phyloP scores from a whole-genome alignment of 2,888 invertebrate species.

The Yponomeuta cagnagella region DNA sequence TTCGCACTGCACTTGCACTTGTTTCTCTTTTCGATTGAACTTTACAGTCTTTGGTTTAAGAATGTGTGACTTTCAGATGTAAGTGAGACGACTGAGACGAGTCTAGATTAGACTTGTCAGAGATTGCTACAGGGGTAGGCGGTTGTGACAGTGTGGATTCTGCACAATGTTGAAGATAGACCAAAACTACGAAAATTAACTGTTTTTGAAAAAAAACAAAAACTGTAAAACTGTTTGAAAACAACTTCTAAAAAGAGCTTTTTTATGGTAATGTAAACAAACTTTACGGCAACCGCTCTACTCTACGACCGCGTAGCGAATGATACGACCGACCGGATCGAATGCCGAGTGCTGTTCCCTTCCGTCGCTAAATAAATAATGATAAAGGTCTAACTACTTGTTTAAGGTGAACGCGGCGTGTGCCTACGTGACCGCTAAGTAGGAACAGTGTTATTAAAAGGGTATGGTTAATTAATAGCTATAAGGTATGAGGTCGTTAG shows the following conservation, averaged over 20 bases:
- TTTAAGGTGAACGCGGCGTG: not conserved
- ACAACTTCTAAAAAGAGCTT: no score
- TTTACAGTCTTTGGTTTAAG: not conserved
- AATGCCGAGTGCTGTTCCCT: no score
- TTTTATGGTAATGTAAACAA: no score
- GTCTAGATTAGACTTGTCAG: not conserved
- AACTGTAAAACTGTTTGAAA: no score
- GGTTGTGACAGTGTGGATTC: no score
- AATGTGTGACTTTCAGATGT: no score
- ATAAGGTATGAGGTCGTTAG: not conserved
- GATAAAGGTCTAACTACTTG: not conserved
- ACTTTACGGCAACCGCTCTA: slow-evolving; percentile 1
- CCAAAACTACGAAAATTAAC: no score
- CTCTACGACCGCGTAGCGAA: not conserved
- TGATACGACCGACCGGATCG: no score
- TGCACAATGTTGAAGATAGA: no score
- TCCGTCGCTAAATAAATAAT: not conserved
- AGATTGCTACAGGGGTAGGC: not conserved
- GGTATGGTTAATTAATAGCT: not conserved
- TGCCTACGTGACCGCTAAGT: not conserved
- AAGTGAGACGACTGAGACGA: no score
- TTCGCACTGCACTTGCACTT: slow-evolving; percentile 13
- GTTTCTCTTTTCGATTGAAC: not conserved
- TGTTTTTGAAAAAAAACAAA: no score
- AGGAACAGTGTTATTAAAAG: not conserved